Conservation (phyloP, 2,113 vertebrate genomes). For the Megaleporinus macrocephalus region DNA sequence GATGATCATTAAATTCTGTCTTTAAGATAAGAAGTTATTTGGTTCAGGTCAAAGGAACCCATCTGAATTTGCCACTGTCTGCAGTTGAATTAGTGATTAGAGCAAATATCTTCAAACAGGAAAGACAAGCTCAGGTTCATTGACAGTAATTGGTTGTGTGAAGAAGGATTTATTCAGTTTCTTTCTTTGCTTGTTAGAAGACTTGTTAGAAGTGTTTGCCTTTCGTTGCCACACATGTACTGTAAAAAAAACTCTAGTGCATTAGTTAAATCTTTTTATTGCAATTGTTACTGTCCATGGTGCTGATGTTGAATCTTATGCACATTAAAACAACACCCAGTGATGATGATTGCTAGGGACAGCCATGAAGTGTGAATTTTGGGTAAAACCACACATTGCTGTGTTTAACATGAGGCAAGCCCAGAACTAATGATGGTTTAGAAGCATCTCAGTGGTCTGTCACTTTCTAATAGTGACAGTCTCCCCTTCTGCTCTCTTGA, state of each 20-base stretch:
- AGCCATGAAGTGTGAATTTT: neutral
- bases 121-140: neutral
- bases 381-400: neutral
- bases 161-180: neutral
- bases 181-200: neutral
- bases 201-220: neutral
- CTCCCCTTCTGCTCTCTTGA: neutral
- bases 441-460: neutral
- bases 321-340: neutral
- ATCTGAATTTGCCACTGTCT: neutral
- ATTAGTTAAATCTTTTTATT: neutral
- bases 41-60: neutral
- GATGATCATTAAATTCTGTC: neutral
- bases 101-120: neutral
- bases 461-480: neutral
- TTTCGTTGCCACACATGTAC: neutral
- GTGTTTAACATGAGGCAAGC: neutral
- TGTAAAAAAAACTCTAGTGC: too few relatives aligned
- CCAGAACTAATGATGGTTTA: neutral
- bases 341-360: neutral
- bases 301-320: slow-evolving; percentile 49
- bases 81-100: slow-evolving; percentile 4
- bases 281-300: slow-evolving; percentile 58
- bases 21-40: neutral
- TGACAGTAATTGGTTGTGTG: neutral